These are phyloP conservation scores for Agapornis canus DNA, from an alignment of 2,797 vertebrate species.

Conservation along the genomic window DNA sequence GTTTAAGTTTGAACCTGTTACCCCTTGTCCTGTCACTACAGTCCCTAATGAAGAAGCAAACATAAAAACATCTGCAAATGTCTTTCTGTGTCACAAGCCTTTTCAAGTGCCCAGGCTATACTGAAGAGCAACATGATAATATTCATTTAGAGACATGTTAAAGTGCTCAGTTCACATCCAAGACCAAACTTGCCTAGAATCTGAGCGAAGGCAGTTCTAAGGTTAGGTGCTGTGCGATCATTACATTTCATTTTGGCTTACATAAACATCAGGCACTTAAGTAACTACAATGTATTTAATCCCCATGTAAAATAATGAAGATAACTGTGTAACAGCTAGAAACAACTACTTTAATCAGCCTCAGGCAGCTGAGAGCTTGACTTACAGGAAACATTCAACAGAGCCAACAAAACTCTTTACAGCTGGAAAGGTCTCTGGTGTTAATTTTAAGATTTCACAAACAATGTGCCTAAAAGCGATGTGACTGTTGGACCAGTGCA, in stretches of 20 bases:
- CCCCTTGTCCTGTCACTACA: no score
- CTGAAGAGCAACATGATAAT: background rate
- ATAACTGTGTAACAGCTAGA: background rate
- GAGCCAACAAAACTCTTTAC: background rate
- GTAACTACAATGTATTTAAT: background rate
- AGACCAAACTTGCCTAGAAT: background rate
- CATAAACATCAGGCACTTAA: background rate
- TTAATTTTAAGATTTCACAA: background rate
- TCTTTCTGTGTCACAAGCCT: background rate
- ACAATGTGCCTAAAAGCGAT: accelerated
- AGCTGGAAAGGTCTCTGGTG: background rate
- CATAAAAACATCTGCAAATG: background rate
- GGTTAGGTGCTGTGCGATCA: background rate
- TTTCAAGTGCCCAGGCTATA: background rate
- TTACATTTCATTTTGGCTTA: background rate
- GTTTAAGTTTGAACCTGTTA: no score
- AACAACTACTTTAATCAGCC: background rate
- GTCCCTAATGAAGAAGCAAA: background rate
- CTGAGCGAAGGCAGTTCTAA: background rate
- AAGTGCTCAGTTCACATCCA: background rate
- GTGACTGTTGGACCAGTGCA: background rate
- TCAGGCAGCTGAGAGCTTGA: background rate
- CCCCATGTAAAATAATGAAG: background rate
- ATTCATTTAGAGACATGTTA: background rate
- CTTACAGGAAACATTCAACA: background rate